Evolutionary conservation across 2,113 vertebrate genomes (phyloP), one percentile per base, ranked within the genome.

Genomic region (Hydrochoerus hydrochaeris): DNA sequence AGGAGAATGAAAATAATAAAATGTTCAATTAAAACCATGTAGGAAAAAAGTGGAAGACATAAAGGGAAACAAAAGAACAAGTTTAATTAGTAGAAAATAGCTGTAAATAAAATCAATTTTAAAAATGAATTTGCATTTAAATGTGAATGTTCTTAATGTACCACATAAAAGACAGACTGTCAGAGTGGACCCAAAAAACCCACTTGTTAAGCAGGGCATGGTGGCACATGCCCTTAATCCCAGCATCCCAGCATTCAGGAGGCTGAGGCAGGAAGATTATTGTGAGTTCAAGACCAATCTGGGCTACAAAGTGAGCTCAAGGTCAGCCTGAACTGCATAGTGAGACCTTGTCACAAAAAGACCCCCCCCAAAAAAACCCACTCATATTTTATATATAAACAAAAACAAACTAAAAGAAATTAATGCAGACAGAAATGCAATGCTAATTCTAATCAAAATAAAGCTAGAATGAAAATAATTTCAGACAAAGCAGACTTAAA

Each of bases 401-500:
- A 88, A 35, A 60, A 3, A 38, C 22, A 78, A 9, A 71, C 69
- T 62, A 92, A 78, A 67, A 91, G 87, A 83, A 89, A 88, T 10
- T 13, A 35, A 75, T 44, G 16, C 67, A 75, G 46, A 93, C 49
- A 73, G 35, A 95, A 90, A 90, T 49, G 46, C 35, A 96, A 87
- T 2, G 35, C 30, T 78, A 87, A 63, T 19, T 57, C 17, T 44
- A 82, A 82, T 77, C 41, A 75, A 75, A 44, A 75, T 26, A 85
- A 63, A 88, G 28, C 67, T 77, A 17, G 17, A 77, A 3, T 54
- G 41, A 57, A 38, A 86, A 73, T 13, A 58, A 81, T 85, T 95
- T 85, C 71, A 91, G 19, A 85, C 19, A 90, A 95, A 85, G 62
- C 35, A 78, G 10, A 92, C 62, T 71, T 92, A 63, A 85, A 86